Evolutionary conservation across 2,888 invertebrate species (phyloP).

Genomic region (Mimumesa dahlbomi): DNA sequence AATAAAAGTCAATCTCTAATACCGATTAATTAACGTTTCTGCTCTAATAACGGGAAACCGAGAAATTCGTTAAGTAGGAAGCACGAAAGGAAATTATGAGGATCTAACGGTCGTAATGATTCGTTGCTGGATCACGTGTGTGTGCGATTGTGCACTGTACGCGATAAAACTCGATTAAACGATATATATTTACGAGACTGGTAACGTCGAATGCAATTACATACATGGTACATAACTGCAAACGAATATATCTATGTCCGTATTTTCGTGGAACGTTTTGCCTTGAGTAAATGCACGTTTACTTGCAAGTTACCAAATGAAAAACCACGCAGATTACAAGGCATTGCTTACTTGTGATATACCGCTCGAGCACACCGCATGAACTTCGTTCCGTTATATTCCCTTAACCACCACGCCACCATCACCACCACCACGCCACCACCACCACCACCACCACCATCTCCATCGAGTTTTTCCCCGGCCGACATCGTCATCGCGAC

Average conservation of each 20-base stretch:
- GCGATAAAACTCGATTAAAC: constrained; percentile 39
- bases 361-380: constrained; percentile 23
- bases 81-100: constrained; percentile 41
- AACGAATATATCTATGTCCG: not conserved
- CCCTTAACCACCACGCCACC: constrained; percentile 34
- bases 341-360: not conserved
- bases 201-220: constrained; percentile 13
- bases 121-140: constrained; percentile 37
- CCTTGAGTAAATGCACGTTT: not conserved
- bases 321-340: constrained; percentile 1
- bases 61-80: constrained; percentile 41
- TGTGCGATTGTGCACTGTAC: constrained; percentile 20
- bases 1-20: constrained; percentile 1
- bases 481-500: constrained; percentile 33
- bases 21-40: constrained; percentile 42
- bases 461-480: constrained; percentile 33
- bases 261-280: not conserved
- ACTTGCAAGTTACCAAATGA: not conserved
- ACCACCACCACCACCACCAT: constrained; percentile 31
- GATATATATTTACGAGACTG: constrained; percentile 37
- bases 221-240: constrained; percentile 13
- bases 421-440: constrained; percentile 24
- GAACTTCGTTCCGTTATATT: constrained; percentile 51
- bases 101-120: constrained; percentile 30
- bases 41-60: constrained; percentile 49